Evolutionary conservation across 2,113 vertebrate genomes (phyloP).

Genomic region (Parus major): DNA sequence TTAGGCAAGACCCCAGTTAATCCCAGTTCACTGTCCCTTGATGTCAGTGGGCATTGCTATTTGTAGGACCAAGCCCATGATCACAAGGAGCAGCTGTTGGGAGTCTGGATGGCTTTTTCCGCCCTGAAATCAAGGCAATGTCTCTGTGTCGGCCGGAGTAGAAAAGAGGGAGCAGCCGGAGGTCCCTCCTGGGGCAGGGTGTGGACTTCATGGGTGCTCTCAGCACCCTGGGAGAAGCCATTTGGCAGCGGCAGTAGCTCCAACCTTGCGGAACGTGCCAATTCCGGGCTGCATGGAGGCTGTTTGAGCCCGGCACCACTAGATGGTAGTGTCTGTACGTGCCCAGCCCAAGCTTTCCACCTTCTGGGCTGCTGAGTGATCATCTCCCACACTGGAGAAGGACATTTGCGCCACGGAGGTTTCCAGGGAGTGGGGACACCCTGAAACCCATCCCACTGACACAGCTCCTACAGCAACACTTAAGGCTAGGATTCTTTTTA

Average conservation of each 20-base stretch:
- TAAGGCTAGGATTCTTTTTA: not conserved
- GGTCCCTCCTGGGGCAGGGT: not conserved
- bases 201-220: not conserved
- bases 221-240: not conserved
- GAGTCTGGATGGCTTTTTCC: not conserved
- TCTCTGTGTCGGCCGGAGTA: fast-evolving
- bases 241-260: fast-evolving
- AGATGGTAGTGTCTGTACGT: not conserved
- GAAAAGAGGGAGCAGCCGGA: fast-evolving
- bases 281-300: not conserved
- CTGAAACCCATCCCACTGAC: not conserved
- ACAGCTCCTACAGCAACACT: not conserved
- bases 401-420: not conserved
- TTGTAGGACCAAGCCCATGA: not conserved
- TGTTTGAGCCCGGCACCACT: not conserved
- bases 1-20: not conserved
- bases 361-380: not conserved
- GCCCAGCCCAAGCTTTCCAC: not conserved
- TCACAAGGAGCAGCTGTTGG: not conserved
- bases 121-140: not conserved
- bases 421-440: not conserved
- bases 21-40: not conserved
- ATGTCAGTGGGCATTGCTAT: not conserved
- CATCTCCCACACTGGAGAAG: not conserved
- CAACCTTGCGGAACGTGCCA: fast-evolving